Percentiles rank a stretch among this genome's conserved stretches.
Evolutionary conservation across 2,888 invertebrate species (phyloP).

Genomic region (Mamestra brassicae): DNA sequence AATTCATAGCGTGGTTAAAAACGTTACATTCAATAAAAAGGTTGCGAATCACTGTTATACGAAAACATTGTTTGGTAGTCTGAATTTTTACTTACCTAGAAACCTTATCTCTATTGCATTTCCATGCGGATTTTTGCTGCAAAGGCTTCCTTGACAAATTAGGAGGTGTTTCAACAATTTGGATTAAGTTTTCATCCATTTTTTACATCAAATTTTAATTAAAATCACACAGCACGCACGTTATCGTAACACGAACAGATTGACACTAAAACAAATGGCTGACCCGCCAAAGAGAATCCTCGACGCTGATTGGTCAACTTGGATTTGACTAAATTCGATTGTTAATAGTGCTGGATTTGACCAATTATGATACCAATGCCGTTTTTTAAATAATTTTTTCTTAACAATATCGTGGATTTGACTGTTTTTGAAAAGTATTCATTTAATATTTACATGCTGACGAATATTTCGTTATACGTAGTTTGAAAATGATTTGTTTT

Average conservation of each 20-base stretch:
- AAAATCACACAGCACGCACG: slow-evolving; percentile 1
- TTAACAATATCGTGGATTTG: slow-evolving; percentile 11
- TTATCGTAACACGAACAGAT: no score
- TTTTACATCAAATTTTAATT: slow-evolving; percentile 13
- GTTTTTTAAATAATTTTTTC: no score
- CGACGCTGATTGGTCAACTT: slow-evolving; percentile 11
- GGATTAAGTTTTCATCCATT: slow-evolving; percentile 14
- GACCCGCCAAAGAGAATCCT: slow-evolving; percentile 21
- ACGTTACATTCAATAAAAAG: background rate
- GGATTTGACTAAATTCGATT: slow-evolving; percentile 7
- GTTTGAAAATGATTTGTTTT: slow-evolving; percentile 12
- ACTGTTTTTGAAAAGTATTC: slow-evolving; percentile 9
- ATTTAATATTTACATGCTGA: slow-evolving; percentile 17
- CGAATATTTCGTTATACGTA: slow-evolving; percentile 6
- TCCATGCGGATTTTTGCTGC: slow-evolving; percentile 19
- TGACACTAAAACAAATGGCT: slow-evolving; percentile 2
- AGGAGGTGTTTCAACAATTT: slow-evolving; percentile 22
- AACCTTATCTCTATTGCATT: slow-evolving; percentile 15
- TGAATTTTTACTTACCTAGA: background rate
- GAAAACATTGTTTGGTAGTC: background rate
- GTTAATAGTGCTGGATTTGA: slow-evolving; percentile 16
- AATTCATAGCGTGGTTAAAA: no score
- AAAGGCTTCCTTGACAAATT: slow-evolving; percentile 20
- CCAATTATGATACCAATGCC: slow-evolving; percentile 1
- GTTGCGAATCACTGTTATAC: slow-evolving; percentile 1